Evolutionary conservation across 1,140 invertebrate species (phyloP), one percentile per base, ranked within the genome.

Genomic region (Phymastichus coffea): DNA sequence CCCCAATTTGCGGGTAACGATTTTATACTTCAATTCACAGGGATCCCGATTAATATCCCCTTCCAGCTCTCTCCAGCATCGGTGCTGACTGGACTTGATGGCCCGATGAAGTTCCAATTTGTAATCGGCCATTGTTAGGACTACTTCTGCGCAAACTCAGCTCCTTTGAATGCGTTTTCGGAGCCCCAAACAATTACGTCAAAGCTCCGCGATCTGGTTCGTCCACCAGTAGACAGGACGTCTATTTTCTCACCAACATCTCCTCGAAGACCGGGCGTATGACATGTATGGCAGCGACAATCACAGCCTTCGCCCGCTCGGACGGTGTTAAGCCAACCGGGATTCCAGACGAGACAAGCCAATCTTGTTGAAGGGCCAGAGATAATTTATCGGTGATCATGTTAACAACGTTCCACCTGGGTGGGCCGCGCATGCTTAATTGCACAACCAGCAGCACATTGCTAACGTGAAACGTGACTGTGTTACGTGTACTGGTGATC

Each of bases 21-120:
- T 65, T 35, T 66, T 56, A 38, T 69, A 71, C 7, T 55, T 68
- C 6, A 58, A 25, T 7, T 66, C 65, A 64, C 65, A 70, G 4
- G 52, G 49, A 35, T 70, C 51, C 3, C 40, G 15, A n/a, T 70
- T 51, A 0, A 70, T 17, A 1, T 65, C 54, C 1, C 38, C 28
- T 10, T 57, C 54, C 0, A 72, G 47, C 6, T 38, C 25, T 19
- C 46, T 63, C 67, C 66, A 69, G n/a, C 51, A 49, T 37, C 55
- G 41, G 10, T 22, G 20, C 28, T 72, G 67, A 3, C 38, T 37
- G 22, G 23, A 28, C 10, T 30, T 37, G 10, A 66, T 67, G 10
- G 40, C 63, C 0, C 6, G 2, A 12, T 48, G 55, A 0, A 72
- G 57, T 0, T 35, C 65, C 0, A 19, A 33, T 15, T 57, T 58